These are phyloP conservation scores for Lottia scabra DNA, from an alignment of 2,888 invertebrate genomes.

Conservation along the genomic window DNA sequence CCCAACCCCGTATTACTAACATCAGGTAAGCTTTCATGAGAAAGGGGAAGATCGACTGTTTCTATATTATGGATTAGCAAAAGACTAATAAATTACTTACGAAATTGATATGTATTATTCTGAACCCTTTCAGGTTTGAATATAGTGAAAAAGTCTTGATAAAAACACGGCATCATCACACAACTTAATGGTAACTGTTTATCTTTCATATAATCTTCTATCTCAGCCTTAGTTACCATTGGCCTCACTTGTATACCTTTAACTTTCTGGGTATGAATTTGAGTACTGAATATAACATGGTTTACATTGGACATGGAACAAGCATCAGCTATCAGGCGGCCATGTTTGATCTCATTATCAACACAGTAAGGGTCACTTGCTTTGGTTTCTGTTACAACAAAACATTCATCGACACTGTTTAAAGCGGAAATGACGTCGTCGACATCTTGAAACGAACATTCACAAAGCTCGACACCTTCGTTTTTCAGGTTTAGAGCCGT, in stretches of 20 bases:
- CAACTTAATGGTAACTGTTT: conserved; percentile 52
- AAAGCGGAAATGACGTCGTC: conserved; percentile 39
- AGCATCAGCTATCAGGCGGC: conserved; percentile 57
- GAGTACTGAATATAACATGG: conserved; percentile 61
- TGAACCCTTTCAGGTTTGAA: conserved; percentile 37
- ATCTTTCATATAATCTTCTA: conserved; percentile 54
- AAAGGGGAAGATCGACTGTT: no score
- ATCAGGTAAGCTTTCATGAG: no score
- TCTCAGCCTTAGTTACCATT: conserved; percentile 61
- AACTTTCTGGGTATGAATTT: conserved; percentile 53
- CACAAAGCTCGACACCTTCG: conserved; percentile 39
- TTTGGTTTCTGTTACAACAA: conserved; percentile 57
- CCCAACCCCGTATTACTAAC: no score
- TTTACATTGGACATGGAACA: conserved; percentile 43
- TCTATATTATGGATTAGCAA: no score
- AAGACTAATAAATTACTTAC: not conserved
- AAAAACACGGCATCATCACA: conserved; percentile 57
- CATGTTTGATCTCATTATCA: conserved; percentile 53
- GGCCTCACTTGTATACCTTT: conserved; percentile 56
- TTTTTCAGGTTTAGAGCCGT: conserved; percentile 38
- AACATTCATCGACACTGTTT: conserved; percentile 46
- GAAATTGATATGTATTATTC: not conserved
- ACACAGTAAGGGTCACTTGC: conserved; percentile 49
- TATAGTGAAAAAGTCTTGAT: conserved; percentile 52
- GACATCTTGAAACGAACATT: conserved; percentile 43